Evolutionary conservation across 2,888 invertebrate species (phyloP).

Genomic region (Xylophagus ater): DNA sequence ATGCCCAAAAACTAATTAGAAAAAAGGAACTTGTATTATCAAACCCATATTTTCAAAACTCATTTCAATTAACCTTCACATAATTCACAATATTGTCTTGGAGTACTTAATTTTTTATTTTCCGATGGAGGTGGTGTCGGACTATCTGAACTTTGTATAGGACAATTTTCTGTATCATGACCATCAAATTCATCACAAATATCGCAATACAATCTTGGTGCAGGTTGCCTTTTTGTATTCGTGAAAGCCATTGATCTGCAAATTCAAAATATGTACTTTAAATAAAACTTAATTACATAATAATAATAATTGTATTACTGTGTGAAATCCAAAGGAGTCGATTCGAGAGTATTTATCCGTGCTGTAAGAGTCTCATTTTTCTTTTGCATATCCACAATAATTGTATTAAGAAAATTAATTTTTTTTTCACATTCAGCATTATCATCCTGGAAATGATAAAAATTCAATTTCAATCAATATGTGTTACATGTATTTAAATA

Average conservation of each 20-base stretch:
- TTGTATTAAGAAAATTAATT: constrained; percentile 87
- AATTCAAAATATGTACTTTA: not conserved
- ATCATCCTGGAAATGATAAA: constrained; percentile 32
- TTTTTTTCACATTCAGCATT: constrained; percentile 49
- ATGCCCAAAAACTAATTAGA: constrained; percentile 69
- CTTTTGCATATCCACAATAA: constrained; percentile 90
- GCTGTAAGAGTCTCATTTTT: constrained; percentile 78
- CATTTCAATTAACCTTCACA: constrained; percentile 63
- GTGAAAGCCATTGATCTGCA: constrained; percentile 35
- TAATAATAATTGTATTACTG: constrained; percentile 41
- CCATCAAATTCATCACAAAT: constrained; percentile 94
- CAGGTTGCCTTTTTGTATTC: constrained; percentile 39
- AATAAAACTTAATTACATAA: not conserved
- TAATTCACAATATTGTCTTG: constrained; percentile 78
- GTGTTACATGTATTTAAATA: not conserved
- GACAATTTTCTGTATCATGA: constrained; percentile 97
- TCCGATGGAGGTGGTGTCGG: constrained; percentile 37
- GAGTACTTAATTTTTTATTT: constrained; percentile 36
- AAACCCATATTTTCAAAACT: constrained; percentile 4
- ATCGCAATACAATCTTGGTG: constrained; percentile 89
- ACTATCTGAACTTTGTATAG: constrained; percentile 61
- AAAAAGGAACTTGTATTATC: constrained; percentile 10
- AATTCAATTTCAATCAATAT: not conserved
- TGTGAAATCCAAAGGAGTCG: constrained; percentile 36
- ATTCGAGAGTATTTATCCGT: constrained; percentile 66